Conservation (phyloP, 2,888 invertebrate species). For the Cerastoderma edule region DNA sequence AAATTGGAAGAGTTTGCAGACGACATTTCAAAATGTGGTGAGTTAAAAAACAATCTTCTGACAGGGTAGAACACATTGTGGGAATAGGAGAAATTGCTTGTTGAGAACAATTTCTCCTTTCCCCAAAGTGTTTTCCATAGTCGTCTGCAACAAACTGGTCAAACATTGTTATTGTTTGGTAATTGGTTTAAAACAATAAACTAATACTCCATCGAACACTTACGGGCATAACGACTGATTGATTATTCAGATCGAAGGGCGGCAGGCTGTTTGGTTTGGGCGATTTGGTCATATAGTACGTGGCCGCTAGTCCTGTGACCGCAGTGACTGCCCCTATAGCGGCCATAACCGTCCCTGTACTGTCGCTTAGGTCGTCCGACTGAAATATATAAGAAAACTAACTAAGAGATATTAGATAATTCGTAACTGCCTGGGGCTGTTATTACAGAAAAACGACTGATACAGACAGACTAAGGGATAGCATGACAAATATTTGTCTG, state of each 20-base stretch:
- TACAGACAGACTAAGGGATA: not conserved
- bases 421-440: not conserved
- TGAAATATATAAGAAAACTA: too few species aligned
- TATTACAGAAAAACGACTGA: not conserved
- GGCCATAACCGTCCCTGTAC: conserved; percentile 34
- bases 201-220: not conserved
- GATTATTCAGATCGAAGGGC: conserved; percentile 64
- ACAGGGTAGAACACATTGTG: too few species aligned
- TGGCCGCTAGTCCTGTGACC: conserved; percentile 57
- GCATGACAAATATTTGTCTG: not conserved
- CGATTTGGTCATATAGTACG: conserved; percentile 53
- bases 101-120: not conserved
- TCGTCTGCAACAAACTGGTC: not conserved
- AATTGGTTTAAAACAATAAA: not conserved
- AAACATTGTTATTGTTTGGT: not conserved
- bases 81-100: not conserved
- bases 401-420: too few species aligned
- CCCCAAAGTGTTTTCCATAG: not conserved
- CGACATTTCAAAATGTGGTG: too few species aligned
- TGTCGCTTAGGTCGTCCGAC: not conserved
- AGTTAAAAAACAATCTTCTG: not conserved
- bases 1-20: too few species aligned
- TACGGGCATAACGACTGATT: conserved; percentile 66
- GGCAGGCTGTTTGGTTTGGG: conserved; percentile 63
- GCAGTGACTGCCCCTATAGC: conserved; percentile 60